Base-by-base conservation (phyloP, 35 echinoderm and acorn worm genomes). In the Stichopus chloronotus region DNA sequence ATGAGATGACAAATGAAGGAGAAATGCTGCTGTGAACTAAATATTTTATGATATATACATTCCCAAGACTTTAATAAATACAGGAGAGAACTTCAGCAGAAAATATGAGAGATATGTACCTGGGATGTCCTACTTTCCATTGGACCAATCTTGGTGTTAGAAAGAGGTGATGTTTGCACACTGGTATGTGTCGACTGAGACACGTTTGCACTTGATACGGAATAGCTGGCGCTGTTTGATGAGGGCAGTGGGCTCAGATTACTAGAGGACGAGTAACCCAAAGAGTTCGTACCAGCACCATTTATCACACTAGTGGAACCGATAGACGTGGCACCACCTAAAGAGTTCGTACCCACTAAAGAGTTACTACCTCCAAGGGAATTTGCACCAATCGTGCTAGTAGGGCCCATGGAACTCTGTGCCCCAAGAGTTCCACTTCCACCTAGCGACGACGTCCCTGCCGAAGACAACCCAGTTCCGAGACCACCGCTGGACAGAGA, bases 171-270 rank as follows among this genome's bases (percentile, higher is more conserved):
- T 57, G 93, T 92, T 81, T 95, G 96, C 60, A 92, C 94, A 84
- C 91, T 91, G 5, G 92, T 91, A 81, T 98, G 96, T 25, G 96
- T 92, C 65, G 96, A 68, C 94, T 94, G 86, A 43, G 92, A 65
- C 91, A 92, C 78, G 83, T 87, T 88, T 84, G 78, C 90, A 87
- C 92, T 95, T 87, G 94, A 91, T 76, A 77, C 81, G 52, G 93
- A 74, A 88, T 96, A 92, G 77, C 95, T 90, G 25, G 95, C 94
- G 65, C 95, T 92, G 16, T 89, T 89, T 53, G 85, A 63, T n/a
- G 90, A 91, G 52, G 90, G 90, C 59, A 91, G 71, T 79, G 69
- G 71, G 69, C 90, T 79, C 55, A 91, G 59, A 59, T 65, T 91
- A 79, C 90, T 91, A 11, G 90, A 78, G 11, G 90, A 91, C 3